Evolutionary conservation across 2,113 vertebrate genomes (phyloP).

Genomic region (Ceratotherium simum): DNA sequence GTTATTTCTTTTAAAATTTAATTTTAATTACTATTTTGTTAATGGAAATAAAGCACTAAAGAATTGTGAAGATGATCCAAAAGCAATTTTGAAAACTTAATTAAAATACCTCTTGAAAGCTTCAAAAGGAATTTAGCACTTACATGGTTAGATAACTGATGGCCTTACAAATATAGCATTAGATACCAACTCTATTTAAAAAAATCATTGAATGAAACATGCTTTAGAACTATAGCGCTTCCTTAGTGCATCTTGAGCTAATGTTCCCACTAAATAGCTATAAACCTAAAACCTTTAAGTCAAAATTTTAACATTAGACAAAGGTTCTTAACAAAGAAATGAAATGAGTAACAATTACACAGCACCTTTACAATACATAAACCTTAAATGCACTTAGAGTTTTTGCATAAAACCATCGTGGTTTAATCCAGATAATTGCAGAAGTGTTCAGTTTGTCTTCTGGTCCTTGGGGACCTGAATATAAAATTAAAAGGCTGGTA

Average conservation of each 20-base stretch:
- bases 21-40: conserved; percentile 90
- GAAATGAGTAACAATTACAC: conserved; percentile 15
- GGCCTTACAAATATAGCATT: conserved; percentile 75
- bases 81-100: conserved; percentile 89
- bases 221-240: conserved; percentile 52
- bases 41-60: conserved; percentile 89
- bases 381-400: conserved; percentile 41
- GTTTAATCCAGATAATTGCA: conserved; percentile 68
- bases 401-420: conserved; percentile 58
- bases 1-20: conserved; percentile 88
- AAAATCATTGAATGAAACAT: not conserved
- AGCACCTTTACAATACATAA: conserved; percentile 38
- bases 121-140: conserved; percentile 86
- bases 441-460: conserved; percentile 67
- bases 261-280: conserved; percentile 31
- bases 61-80: conserved; percentile 86
- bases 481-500: conserved; percentile 72
- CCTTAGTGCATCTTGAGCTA: conserved; percentile 35
- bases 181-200: conserved; percentile 74
- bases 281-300: conserved; percentile 61
- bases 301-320: conserved; percentile 42
- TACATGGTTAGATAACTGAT: conserved; percentile 75
- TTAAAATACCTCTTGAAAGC: conserved; percentile 87
- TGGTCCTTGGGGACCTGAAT: conserved; percentile 63
- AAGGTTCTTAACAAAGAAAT: conserved; percentile 60